Base-by-base conservation (phyloP, 1,140 invertebrate genomes). In the Geopemphigus sp. region DNA sequence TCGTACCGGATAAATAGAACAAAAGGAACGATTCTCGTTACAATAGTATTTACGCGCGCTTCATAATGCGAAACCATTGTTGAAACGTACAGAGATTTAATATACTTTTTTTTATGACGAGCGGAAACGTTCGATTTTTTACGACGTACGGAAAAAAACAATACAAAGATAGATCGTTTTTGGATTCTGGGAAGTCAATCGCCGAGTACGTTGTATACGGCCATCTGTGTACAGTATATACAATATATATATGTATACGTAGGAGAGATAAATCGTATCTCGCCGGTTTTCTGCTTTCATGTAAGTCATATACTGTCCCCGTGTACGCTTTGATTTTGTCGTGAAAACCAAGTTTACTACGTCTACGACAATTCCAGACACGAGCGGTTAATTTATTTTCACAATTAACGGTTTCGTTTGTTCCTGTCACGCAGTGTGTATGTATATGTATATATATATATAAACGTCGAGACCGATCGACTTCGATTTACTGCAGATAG, bases 371-470 rank as follows among this genome's bases (percentile, higher is more conserved):
- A n/a, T 64, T 32, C 61, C 61, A 64, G 61, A 64, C 29, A 17
- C 29, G 15, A 2, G 29, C 14, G 29, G 29, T 64, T 64, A 32
- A 64, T 64, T 64, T 64, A n/a, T 64, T 64, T 64, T 64, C 19
- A 15, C 61, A 32, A 63, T 63, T 63, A 63, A 63, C 29, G 24
- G 59, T 29, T 63, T 63, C 59, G 24, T 29, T 63, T 63, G 59
- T 63, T 63, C 61, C 19, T 61, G 59, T 26, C 59, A 26, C 14
- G 24, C 32, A 39, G 3, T 8, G 32, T 39, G 32, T 4, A 39
- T 8, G 32, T n/a, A n/a, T n/a, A n/a, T n/a, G n/a, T n/a, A n/a
- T n/a, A n/a, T n/a, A n/a, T n/a, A n/a, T n/a, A n/a, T n/a, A n/a
- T n/a, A 8, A 39, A 39, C 32, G 32, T 39, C 32, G 32, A 26